Evolutionary conservation across 2,888 invertebrate genomes (phyloP).

Genomic region (Calameuta idolon): DNA sequence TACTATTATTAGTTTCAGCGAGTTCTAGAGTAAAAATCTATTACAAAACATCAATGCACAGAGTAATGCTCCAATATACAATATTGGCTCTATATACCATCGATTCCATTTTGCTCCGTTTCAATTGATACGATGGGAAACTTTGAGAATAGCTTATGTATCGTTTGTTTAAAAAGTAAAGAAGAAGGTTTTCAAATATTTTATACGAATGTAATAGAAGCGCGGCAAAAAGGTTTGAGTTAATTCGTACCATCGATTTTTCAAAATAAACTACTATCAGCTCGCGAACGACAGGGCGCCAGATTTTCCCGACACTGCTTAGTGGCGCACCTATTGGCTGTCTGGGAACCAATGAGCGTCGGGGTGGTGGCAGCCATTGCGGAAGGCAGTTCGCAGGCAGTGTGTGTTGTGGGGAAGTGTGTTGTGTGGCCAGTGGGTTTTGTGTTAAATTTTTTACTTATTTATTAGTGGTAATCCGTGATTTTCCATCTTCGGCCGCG

Average conservation of each 20-base stretch:
- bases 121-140: not conserved
- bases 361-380: conserved; percentile 41
- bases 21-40: not conserved
- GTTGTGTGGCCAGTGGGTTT: conserved; percentile 63
- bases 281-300: not conserved
- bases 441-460: conserved; percentile 62
- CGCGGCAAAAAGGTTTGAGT: not conserved
- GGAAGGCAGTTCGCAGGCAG: conserved; percentile 42
- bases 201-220: not conserved
- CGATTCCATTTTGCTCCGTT: not conserved
- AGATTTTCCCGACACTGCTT: conserved; percentile 2
- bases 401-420: conserved; percentile 63
- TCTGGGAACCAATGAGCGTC: conserved; percentile 40
- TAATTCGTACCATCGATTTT: not conserved
- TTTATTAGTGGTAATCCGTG: conserved; percentile 62
- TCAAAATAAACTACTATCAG: not conserved
- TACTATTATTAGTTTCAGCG: not conserved
- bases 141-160: not conserved
- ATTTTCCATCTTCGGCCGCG: conserved; percentile 54
- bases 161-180: not conserved
- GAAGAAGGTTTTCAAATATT: not conserved
- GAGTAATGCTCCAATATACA: not conserved
- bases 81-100: not conserved
- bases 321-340: conserved; percentile 36
- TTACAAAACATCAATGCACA: not conserved